phyloP scores from a whole-genome alignment of 2,888 invertebrate species.

The Theretra japonica region DNA sequence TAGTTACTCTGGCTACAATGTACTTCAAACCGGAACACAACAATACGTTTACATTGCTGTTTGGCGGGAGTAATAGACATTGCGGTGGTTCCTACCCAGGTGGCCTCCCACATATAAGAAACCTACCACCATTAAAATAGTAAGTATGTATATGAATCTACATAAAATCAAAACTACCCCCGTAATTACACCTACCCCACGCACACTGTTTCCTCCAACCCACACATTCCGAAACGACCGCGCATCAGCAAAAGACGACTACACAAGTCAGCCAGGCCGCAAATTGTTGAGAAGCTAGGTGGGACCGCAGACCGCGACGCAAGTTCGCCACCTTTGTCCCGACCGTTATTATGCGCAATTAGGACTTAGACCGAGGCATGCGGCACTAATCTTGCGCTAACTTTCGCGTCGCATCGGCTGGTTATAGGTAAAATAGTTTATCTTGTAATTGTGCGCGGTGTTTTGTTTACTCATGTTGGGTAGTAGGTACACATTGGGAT shows the following conservation, averaged over 20 bases:
- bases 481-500: not conserved
- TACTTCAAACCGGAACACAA: no score
- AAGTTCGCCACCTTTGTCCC: conserved; percentile 66
- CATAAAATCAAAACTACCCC: not conserved
- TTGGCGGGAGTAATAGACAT: no score
- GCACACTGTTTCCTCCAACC: not conserved
- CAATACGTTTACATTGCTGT: no score
- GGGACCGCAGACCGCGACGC: conserved; percentile 62
- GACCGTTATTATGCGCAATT: conserved; percentile 78
- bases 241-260: conserved; percentile 54
- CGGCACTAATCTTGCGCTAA: conserved; percentile 72
- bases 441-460: conserved; percentile 49
- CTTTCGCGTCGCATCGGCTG: conserved; percentile 50
- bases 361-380: conserved; percentile 68
- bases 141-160: no score
- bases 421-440: conserved; percentile 61
- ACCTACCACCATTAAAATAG: no score
- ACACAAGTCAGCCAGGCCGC: conserved; percentile 64
- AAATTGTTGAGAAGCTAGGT: conserved; percentile 71
- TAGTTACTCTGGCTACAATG: no score
- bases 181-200: not conserved
- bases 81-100: no score
- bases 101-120: no score
- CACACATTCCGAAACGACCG: conserved; percentile 26
- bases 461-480: not conserved